Percentiles rank a stretch among this genome's conserved stretches.
Evolutionary conservation across 2,113 vertebrate species (phyloP).

Genomic region (Cercopithecus mona): DNA sequence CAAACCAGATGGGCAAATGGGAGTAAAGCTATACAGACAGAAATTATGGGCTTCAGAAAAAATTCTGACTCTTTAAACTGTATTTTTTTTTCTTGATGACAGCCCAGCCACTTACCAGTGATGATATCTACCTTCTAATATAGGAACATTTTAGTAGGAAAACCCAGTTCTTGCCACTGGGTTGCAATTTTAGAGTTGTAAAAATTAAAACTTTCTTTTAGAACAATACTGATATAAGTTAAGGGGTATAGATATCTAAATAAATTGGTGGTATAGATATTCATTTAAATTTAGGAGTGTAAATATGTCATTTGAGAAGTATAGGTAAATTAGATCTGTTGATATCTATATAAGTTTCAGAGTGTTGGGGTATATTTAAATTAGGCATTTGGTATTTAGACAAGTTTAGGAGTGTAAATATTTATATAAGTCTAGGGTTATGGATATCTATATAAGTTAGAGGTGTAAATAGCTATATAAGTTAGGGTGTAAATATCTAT

Average conservation of each 20-base stretch:
- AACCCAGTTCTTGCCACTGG: rapidly evolving
- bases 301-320: background rate
- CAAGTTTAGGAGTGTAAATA: background rate
- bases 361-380: background rate
- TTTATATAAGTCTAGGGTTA: background rate
- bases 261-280: background rate
- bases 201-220: background rate
- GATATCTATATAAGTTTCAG: background rate
- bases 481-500: background rate
- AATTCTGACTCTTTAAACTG: background rate
- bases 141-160: background rate
- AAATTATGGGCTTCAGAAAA: constrained; percentile 22
- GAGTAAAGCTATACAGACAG: constrained; percentile 35
- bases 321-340: background rate
- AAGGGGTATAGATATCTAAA: background rate
- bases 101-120: background rate
- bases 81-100: background rate
- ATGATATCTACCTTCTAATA: background rate
- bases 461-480: background rate
- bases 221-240: background rate
- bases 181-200: background rate
- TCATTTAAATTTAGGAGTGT: background rate
- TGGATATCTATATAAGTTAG: background rate
- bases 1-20: constrained; percentile 49
- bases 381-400: background rate